These are phyloP conservation scores for Rhinoderma darwinii DNA, from an alignment of 2,113 vertebrate species.

Conservation along the genomic window DNA sequence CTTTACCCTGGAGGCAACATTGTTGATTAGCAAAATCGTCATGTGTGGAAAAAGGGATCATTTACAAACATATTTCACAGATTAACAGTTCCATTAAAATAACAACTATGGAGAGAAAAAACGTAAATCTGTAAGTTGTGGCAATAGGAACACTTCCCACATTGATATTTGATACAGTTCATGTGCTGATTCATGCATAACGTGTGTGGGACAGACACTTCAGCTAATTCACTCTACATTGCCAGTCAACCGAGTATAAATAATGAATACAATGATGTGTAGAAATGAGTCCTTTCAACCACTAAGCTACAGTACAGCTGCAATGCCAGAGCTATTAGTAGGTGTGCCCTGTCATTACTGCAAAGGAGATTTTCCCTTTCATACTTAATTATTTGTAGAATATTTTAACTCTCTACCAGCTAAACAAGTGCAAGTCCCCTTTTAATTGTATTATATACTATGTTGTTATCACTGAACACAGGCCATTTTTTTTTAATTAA, in stretches of 20 bases:
- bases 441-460: background rate
- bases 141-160: background rate
- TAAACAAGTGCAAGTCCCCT: background rate
- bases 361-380: background rate
- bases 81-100: background rate
- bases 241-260: constrained; percentile 1
- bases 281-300: background rate
- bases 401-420: background rate
- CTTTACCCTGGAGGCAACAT: background rate
- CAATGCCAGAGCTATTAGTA: background rate
- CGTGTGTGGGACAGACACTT: background rate
- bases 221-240: constrained; percentile 21
- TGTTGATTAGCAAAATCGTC: background rate
- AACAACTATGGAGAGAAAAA: background rate
- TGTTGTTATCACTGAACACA: background rate
- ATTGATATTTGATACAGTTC: constrained; percentile 3
- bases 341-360: background rate
- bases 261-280: constrained; percentile 4
- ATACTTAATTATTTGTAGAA: too few species aligned
- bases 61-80: background rate
- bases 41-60: background rate
- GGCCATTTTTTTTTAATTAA: too few species aligned
- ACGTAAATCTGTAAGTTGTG: background rate
- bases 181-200: constrained; percentile 15
- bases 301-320: background rate